These are phyloP conservation scores for Nothocercus nigrocapillus DNA, from an alignment of 2,113 vertebrate genomes.

Conservation along the genomic window DNA sequence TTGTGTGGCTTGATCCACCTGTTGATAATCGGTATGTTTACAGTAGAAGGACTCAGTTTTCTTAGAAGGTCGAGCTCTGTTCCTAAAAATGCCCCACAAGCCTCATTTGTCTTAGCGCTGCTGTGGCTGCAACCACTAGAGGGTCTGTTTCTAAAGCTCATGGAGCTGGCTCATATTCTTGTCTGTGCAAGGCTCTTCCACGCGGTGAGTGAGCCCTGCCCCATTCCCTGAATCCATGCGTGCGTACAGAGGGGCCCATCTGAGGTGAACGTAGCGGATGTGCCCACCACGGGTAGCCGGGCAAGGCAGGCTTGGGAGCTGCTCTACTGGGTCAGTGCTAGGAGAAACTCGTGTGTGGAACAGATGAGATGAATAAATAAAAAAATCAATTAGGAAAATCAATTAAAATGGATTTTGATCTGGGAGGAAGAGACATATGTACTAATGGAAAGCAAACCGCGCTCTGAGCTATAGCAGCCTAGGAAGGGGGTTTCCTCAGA, in stretches of 20 bases:
- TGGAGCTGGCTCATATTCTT: fast-evolving
- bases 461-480: not conserved
- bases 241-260: fast-evolving
- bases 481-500: fast-evolving
- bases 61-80: not conserved
- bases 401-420: not conserved
- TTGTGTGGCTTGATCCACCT: not conserved
- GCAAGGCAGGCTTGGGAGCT: not conserved
- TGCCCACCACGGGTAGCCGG: fast-evolving
- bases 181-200: not conserved
- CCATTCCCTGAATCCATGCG: fast-evolving
- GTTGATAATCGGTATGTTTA: fast-evolving
- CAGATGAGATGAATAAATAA: too few relatives aligned
- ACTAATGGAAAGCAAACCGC: fast-evolving
- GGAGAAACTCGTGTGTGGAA: not conserved
- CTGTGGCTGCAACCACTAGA: not conserved
- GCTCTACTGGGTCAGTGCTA: fast-evolving
- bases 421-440: fast-evolving
- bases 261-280: fast-evolving
- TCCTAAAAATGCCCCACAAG: not conserved
- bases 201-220: fast-evolving
- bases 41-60: fast-evolving
- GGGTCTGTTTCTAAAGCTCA: not conserved
- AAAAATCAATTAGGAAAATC: not conserved
- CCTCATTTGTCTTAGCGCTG: not conserved